These are phyloP conservation scores for Eublepharis macularius DNA, from an alignment of 2,113 vertebrate genomes.

Conservation along the genomic window DNA sequence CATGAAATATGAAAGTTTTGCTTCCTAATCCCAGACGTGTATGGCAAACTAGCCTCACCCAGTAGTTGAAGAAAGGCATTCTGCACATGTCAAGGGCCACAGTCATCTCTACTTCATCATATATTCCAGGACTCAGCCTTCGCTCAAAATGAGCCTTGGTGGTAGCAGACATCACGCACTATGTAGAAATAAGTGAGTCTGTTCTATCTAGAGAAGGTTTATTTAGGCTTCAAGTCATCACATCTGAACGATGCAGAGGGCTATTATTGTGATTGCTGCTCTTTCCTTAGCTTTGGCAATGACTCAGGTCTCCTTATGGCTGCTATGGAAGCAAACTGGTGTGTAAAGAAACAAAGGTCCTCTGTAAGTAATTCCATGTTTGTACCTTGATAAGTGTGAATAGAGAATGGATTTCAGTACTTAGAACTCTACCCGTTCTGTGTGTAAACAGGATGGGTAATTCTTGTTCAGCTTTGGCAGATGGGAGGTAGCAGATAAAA, in stretches of 20 bases:
- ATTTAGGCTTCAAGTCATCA: conserved; percentile 53
- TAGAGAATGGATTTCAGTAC: conserved; percentile 21
- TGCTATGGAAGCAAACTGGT: conserved; percentile 24
- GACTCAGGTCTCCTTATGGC: conserved; percentile 30
- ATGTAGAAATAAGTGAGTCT: conserved; percentile 48
- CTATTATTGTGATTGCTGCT: conserved; percentile 29
- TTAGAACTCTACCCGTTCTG: conserved; percentile 8
- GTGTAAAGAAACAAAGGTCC: not conserved
- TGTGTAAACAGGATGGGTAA: not conserved
- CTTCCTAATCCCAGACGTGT: not conserved
- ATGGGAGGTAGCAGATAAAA: not conserved
- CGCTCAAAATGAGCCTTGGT: conserved; percentile 21
- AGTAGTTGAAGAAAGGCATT: not conserved
- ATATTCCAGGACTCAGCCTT: not conserved
- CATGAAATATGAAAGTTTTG: not conserved
- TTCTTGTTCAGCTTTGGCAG: not conserved
- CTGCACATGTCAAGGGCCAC: not conserved
- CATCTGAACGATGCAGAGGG: conserved; percentile 46
- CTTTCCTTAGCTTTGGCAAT: conserved; percentile 36
- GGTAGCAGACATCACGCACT: conserved; percentile 25
- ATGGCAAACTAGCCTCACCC: no score
- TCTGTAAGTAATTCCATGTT: conserved; percentile 4
- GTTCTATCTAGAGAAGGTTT: conserved; percentile 54
- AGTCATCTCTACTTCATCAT: not conserved
- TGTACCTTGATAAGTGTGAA: not conserved